Evolutionary conservation across 2,888 invertebrate species (phyloP).

Genomic region (Catocala nupta): DNA sequence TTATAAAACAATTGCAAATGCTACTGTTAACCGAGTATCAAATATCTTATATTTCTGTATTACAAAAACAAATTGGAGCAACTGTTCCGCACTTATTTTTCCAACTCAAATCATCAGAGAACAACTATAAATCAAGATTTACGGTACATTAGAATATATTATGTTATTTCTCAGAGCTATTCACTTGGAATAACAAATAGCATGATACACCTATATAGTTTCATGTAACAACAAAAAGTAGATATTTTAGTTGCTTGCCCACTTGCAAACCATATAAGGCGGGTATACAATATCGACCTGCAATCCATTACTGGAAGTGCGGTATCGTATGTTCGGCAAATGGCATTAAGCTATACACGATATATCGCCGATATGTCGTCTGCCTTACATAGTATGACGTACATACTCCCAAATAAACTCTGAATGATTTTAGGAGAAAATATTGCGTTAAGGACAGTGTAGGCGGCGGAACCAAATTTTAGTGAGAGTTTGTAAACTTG

Average conservation of each 20-base stretch:
- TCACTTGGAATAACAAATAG: too few species aligned
- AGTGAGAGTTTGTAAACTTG: neutral
- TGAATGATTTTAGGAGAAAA: neutral
- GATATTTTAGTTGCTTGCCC: too few species aligned
- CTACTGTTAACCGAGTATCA: neutral
- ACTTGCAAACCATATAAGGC: conserved; percentile 16
- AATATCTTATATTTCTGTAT: conserved; percentile 11
- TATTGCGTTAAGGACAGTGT: neutral
- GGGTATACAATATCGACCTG: conserved; percentile 15
- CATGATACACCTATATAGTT: too few species aligned
- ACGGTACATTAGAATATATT: too few species aligned
- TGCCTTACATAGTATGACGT: neutral
- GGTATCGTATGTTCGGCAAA: conserved; percentile 18
- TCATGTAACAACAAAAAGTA: too few species aligned
- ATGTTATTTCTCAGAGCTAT: too few species aligned
- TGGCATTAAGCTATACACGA: conserved; percentile 8
- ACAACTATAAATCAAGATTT: too few species aligned
- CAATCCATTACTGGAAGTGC: conserved; percentile 36
- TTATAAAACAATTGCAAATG: too few species aligned
- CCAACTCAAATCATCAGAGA: too few species aligned
- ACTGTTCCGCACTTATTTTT: too few species aligned
- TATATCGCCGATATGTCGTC: conserved; percentile 6
- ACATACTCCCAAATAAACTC: neutral
- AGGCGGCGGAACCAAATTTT: neutral
- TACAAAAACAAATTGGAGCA: too few species aligned